Evolutionary conservation across 2,888 invertebrate genomes (phyloP), one percentile per base, ranked within the genome.

Genomic region (Urechis unicinctus): DNA sequence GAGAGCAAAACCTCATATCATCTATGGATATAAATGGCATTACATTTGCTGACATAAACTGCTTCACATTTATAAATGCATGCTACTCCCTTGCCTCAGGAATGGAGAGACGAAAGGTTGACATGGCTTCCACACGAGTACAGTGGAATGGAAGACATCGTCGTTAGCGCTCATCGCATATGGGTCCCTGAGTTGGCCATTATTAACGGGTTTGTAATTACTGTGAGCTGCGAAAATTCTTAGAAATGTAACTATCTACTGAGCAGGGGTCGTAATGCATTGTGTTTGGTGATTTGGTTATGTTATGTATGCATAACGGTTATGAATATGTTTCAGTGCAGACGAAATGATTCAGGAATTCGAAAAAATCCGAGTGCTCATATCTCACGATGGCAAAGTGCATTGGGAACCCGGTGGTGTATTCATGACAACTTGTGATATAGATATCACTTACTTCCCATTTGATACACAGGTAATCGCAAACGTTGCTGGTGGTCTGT

Each of bases 331-430:
- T n/a, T n/a, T n/a, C 44, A 60, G 60, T 24, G 61, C 61, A n/a
- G 59, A 61, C 41, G 61, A 61, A 13, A 61, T 61, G 61, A 59
- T 61, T 21, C 61, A 57, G 41, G 59, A 59, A 43, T 61, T 61
- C 31, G 59, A 61, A 53, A 59, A 59, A 55, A 61, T 61, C 46
- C 56, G 61, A 5, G 61, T 59, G 3, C 52, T 56, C 42, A 59
- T 61, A n/a, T 42, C 50, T 9, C 28, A 30, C 5, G 30, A 52
- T 6, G 61, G 61, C 2, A 48, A 25, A 26, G 59, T 60, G 9
- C 61, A 61, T 54, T 61, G 61, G 61, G 61, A 61, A 29, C 61
- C 61, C 1, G 61, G 61, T 0, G 61, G 61, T 0, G 56, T 61
- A 13, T 61, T 61, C 50, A 48, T 42, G 41, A 61, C 61, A 13